Base-by-base conservation (phyloP, 1,140 invertebrate species). In the Latrodectus geometricus region DNA sequence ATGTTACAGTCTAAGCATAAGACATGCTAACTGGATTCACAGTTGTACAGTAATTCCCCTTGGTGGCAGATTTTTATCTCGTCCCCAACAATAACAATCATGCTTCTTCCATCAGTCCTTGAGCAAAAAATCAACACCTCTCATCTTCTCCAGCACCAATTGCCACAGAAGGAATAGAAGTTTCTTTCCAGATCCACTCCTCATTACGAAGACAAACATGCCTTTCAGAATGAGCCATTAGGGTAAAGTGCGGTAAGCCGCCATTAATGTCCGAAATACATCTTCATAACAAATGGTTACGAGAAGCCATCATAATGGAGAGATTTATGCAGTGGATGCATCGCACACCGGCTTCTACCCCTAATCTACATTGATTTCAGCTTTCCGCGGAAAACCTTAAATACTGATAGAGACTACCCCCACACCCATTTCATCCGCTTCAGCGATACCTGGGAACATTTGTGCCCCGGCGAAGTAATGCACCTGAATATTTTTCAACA, bases 251-350 rank as follows among this genome's bases (percentile, higher is more conserved):
- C 68, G 83, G 83, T 86, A 78, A 86, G 83, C 83, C 75, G 52
- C 83, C 83, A 86, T 86, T 86, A 86, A 61, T 49, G 65, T 48
- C 65, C 65, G 17, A 78, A 78, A 86, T 86, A 72, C 66, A 86
- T 86, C 83, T 86, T 86, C 75, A 86, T 86, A 86, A 86, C 83
- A 72, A 86, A 86, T 86, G 74, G 83, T 86, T 86, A 86, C 77
- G 75, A 66, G 15, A 15, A 20, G 72, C 68, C 75, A 86, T 86
- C 83, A 86, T 86, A 86, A 86, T 78, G 83, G 83, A 70, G 76
- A 86, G 83, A 86, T 86, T 86, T 86, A 86, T 86, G 83, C 66
- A 21, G 50, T 48, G 35, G 21, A 15, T 72, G 61, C 21, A 75
- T 50, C 56, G 35, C 54, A 75, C 20, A 52, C 17, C 80, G 66